Evolutionary conservation across 1,140 invertebrate species (phyloP).

Genomic region (Dendrolimus kikuchii): DNA sequence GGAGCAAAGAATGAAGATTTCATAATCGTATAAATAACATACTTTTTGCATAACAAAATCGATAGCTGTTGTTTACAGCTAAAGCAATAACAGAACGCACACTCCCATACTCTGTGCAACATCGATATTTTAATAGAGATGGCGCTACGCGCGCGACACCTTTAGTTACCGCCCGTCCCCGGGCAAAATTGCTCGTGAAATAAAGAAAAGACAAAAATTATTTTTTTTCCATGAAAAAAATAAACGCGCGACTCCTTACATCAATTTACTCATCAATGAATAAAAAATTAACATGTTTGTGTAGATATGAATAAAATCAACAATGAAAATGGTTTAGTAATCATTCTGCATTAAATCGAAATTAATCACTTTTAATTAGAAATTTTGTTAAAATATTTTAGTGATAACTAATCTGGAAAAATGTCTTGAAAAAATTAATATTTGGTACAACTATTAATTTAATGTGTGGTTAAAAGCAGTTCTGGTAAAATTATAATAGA

Average conservation of each 20-base stretch:
- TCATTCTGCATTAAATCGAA: too few species aligned
- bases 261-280: conserved; percentile 21
- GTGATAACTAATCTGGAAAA: too few species aligned
- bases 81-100: conserved; percentile 12
- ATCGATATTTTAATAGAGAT: conserved; percentile 34
- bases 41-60: too few species aligned
- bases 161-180: conserved; percentile 38
- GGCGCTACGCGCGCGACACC: conserved; percentile 25
- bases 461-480: too few species aligned
- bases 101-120: conserved; percentile 23
- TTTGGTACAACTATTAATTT: too few species aligned
- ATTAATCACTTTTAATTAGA: too few species aligned
- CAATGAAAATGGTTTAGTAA: background rate
- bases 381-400: too few species aligned
- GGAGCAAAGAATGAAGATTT: too few species aligned
- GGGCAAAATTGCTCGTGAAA: conserved; percentile 20
- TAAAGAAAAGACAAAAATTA: background rate
- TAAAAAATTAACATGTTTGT: conserved; percentile 22
- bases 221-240: conserved; percentile 10
- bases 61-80: too few species aligned
- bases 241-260: conserved; percentile 15
- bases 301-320: background rate
- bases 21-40: too few species aligned
- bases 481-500: too few species aligned
- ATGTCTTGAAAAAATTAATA: too few species aligned